Conservation (phyloP, 2,888 invertebrate genomes). For the Protonemura montana region DNA sequence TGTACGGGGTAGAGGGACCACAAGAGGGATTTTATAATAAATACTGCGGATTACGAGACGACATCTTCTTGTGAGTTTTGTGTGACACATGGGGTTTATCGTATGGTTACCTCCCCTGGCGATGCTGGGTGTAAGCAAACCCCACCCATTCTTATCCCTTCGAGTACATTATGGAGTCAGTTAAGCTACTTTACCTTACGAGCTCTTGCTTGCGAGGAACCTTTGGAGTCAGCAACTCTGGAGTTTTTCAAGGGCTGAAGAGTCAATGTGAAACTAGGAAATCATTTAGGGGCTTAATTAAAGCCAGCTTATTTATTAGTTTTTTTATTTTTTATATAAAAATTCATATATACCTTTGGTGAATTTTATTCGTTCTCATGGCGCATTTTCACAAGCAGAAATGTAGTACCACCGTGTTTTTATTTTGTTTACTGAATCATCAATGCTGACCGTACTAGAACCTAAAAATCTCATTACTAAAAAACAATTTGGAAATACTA, state of each 20-base stretch:
- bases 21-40: conserved; percentile 45
- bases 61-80: conserved; percentile 34
- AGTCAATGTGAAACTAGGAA: too few relatives aligned
- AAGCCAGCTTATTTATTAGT: too few relatives aligned
- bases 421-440: too few relatives aligned
- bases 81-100: conserved; percentile 46
- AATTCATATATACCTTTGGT: too few relatives aligned
- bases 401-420: too few relatives aligned
- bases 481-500: too few relatives aligned
- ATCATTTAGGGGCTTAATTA: too few relatives aligned
- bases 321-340: too few relatives aligned
- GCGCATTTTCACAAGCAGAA: too few relatives aligned
- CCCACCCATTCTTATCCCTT: conserved; percentile 35
- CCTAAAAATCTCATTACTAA: too few relatives aligned
- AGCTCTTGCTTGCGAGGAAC: not conserved
- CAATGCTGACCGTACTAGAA: too few relatives aligned
- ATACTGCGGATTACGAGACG: conserved; percentile 47
- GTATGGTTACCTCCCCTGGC: conserved; percentile 19
- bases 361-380: too few relatives aligned
- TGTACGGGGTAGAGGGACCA: conserved; percentile 21
- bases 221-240: conserved; percentile 12
- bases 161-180: conserved; percentile 27
- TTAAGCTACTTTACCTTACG: conserved; percentile 27
- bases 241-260: not conserved
- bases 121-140: not conserved